Base-by-base conservation (phyloP, 2,113 vertebrate genomes). In the Lepus timidus region DNA sequence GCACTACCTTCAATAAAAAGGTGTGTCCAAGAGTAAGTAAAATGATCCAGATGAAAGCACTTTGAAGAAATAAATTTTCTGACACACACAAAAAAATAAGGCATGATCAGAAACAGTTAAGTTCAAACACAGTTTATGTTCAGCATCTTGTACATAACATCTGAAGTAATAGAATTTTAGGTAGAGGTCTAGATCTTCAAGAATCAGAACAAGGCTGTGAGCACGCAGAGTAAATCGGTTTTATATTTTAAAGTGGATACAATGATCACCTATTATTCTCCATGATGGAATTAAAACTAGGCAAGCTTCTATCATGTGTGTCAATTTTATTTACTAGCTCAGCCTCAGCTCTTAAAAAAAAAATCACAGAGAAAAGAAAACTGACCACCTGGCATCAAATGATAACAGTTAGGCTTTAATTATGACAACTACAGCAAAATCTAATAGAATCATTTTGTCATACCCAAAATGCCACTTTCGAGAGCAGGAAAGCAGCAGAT, bases 21-120 rank as follows among this genome's bases (percentile, higher is more conserved):
- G 19, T 76, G 19, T 36, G n/a, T n/a, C 86, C 9, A 49, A 76
- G 22, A 85, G 52, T 52, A 91, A 83, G 25, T n/a, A 33, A 73
- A 68, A 68, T 4, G 0, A 49, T 0, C 83, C 31, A 87, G n/a
- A 49, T 44, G 52, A 85, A 94, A 85, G 92, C 23, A 61, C 3
- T 73, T 36, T 44, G 49, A 29, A 64, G 76, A 55, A 85, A 94
- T 86, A 55, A 27, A 86, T 62, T 83, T 73, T 79, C 91, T 94
- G 70, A 70, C 76, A 22, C 27, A 67, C 39, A 89, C 95, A 91
- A 74, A 94, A 91, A 74, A 74, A 71, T 6, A 95, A 94, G 75
- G 27, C 58, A 14, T 25, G 27, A 89, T 23, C 82, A 62, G 85
- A 78, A 93, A 39, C 20, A 95, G 44, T 44, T 91, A 94, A 87